Conservation (phyloP, 2,888 invertebrate genomes). For the Idaea straminata region DNA sequence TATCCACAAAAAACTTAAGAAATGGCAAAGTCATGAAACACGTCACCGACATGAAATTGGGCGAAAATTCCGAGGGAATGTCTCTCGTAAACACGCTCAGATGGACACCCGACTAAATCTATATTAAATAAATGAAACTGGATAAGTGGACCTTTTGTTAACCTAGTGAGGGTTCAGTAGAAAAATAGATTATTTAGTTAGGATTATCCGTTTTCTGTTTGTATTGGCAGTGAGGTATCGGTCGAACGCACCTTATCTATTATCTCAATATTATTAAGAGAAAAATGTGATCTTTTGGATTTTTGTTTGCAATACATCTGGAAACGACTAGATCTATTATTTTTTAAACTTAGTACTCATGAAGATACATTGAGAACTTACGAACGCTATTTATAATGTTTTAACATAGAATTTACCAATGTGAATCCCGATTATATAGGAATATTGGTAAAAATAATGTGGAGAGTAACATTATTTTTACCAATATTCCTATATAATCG, state of each 20-base stretch:
- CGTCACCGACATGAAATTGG: slow-evolving; percentile 23
- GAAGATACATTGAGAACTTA: too few relatives aligned
- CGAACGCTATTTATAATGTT: too few relatives aligned
- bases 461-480: too few relatives aligned
- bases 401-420: too few relatives aligned
- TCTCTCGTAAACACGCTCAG: slow-evolving; percentile 22
- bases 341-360: too few relatives aligned
- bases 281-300: too few relatives aligned
- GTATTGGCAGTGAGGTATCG: not conserved
- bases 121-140: slow-evolving; percentile 3
- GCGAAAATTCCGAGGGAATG: slow-evolving; percentile 22
- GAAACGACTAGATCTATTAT: too few relatives aligned
- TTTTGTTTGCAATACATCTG: too few relatives aligned
- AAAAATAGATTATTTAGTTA: not conserved
- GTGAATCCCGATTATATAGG: too few relatives aligned
- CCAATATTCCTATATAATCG: too few relatives aligned
- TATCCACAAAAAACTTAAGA: not conserved
- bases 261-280: not conserved
- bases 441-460: too few relatives aligned
- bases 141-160: not conserved
- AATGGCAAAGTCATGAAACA: slow-evolving; percentile 9
- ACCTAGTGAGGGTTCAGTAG: not conserved
- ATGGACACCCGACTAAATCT: slow-evolving; percentile 19
- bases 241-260: not conserved
- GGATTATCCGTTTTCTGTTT: not conserved